Base-by-base conservation (phyloP, 1,140 invertebrate genomes). In the Chlorops oryzae region DNA sequence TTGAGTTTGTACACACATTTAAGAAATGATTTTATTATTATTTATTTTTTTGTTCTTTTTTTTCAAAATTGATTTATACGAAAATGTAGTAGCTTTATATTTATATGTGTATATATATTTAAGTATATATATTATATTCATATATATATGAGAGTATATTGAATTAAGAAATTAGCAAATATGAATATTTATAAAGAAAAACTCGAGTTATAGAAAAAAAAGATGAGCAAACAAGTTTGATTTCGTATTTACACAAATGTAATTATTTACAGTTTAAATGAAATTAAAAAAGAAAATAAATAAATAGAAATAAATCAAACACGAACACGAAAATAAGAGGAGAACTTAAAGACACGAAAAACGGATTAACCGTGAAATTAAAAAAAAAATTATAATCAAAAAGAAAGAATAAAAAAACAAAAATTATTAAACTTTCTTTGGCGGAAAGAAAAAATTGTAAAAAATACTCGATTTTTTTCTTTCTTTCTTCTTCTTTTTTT, bases 201-300 rank as follows among this genome's bases (percentile, higher is more conserved):
- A 21, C 9, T 49, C n/a, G n/a, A n/a, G n/a, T n/a, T n/a, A n/a
- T n/a, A n/a, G n/a, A n/a, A 41, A 32, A 40, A 40, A 49, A 28
- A 49, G 40, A 40, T 40, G 40, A 40, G 41, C 25, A 49, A 44
- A 50, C 18, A 50, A 50, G 18, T 23, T n/a, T n/a, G n/a, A n/a
- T n/a, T 39, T 46, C 24, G 35, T 65, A 65, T 65, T 62, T 65
- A 65, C 63, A 65, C 28, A 55, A 50, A 50, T 18, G 23, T 27
- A 68, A 68, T 68, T 68, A 68, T 68, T 67, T 68, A 68, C 65
- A 68, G 54, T 56, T 43, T 51, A 65, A 56, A 45, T 56, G 25
- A 52, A 61, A 50, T 40, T 20, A 25, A 53, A 64, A 57, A 41
- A 3, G 21, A 37, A 42, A 47, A 18, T 39, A 12, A 7, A 34